Base-by-base conservation (phyloP, 1,140 invertebrate genomes). In the Aphidius gifuensis region DNA sequence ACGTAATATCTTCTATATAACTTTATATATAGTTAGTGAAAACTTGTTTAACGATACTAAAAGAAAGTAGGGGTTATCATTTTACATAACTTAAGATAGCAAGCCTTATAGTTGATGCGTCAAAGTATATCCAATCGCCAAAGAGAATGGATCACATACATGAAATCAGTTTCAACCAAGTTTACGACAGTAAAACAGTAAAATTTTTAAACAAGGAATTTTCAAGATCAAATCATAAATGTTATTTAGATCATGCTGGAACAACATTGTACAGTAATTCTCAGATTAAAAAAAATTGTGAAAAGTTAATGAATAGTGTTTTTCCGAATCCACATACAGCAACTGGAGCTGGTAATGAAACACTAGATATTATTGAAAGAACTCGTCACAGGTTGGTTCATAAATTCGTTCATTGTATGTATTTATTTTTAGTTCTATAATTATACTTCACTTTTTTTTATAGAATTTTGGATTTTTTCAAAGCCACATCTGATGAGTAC, bases 161-260 rank as follows among this genome's bases (percentile, higher is more conserved):
- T 6, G 21, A 40, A 6, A 32, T 45, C 8, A 58, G 47, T 5
- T 76, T 71, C 45, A 64, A 58, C 5, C 49, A 71, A 16, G 62
- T 71, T 21, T 78, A 77, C 40, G 68, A 74, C 43, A 61, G 70
- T 16, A 60, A 64, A 39, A 74, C 60, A 4, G 21, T 42, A 8
- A 50, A 67, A 23, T 42, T 32, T 45, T 65, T 78, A 5, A 65
- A 64, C 23, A 65, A 63, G 23, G 66, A 77, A 67, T 78, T 76
- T 58, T 62, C 67, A n/a, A 68, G 73, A 43, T 58, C 67, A 7
- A 58, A 67, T 54, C 71, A 72, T 73, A 67, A 71, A 53, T 42
- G 38, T 61, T 98, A 96, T 80, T 81, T 97, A 67, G 96, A 98
- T 80, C 91, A 97, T 86, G 90, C 92, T 46, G 95, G 94, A 21